Conservation (phyloP, 2,113 vertebrate species). For the Eulacestoma nigropectus region DNA sequence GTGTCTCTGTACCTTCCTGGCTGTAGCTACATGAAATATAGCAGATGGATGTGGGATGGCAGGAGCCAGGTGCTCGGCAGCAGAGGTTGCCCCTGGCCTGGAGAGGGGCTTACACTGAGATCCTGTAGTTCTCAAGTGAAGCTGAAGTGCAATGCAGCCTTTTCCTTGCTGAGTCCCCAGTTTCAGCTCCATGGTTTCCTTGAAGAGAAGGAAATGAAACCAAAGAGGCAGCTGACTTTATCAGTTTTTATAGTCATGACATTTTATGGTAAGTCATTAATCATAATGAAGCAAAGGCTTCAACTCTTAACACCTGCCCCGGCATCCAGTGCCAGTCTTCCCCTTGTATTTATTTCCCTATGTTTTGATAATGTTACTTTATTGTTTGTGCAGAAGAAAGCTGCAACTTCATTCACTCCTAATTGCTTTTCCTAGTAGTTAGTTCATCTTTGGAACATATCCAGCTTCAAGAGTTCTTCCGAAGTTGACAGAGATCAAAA, state of each 20-base stretch:
- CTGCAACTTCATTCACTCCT: background rate
- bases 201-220: background rate
- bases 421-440: background rate
- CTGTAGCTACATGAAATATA: accelerated
- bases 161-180: background rate
- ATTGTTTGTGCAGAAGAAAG: background rate
- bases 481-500: accelerated
- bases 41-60: background rate
- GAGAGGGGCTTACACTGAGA: background rate
- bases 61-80: background rate
- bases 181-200: background rate
- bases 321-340: background rate
- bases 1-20: background rate
- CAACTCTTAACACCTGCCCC: background rate
- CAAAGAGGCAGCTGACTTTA: background rate
- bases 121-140: accelerated
- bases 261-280: background rate
- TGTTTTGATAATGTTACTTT: background rate
- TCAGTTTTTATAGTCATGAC: background rate
- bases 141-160: background rate
- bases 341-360: background rate
- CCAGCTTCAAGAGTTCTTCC: background rate
- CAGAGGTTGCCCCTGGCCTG: background rate
- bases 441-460: background rate
- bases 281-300: background rate